Base-by-base conservation (phyloP, 1,140 invertebrate species). In the Physella acuta region DNA sequence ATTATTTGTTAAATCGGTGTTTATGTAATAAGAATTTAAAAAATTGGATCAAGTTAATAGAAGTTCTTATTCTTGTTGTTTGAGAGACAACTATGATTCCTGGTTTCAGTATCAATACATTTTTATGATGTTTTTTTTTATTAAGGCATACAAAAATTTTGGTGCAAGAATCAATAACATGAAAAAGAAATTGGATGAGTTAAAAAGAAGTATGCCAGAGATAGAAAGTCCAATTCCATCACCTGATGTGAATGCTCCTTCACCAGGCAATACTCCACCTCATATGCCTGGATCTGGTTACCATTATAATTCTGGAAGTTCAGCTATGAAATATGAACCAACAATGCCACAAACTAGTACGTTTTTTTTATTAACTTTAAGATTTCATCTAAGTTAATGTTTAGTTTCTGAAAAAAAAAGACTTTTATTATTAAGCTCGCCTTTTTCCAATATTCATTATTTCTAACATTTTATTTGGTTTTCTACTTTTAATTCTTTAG, bases 61-160 rank as follows among this genome's bases (percentile, higher is more conserved):
- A n/a, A n/a, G n/a, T n/a, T n/a, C n/a, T n/a, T n/a, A n/a, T n/a
- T n/a, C n/a, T n/a, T n/a, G n/a, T n/a, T n/a, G n/a, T n/a, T n/a
- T n/a, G n/a, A n/a, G n/a, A n/a, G n/a, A n/a, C n/a, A n/a, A n/a
- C n/a, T n/a, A n/a, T n/a, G n/a, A n/a, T n/a, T n/a, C n/a, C n/a
- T n/a, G n/a, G n/a, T n/a, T n/a, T n/a, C n/a, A n/a, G n/a, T n/a
- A n/a, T n/a, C n/a, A n/a, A n/a, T n/a, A n/a, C n/a, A n/a, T n/a
- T n/a, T n/a, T n/a, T n/a, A n/a, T n/a, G n/a, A n/a, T n/a, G n/a
- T n/a, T n/a, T n/a, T n/a, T n/a, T n/a, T n/a, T n/a, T n/a, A n/a
- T n/a, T n/a, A n/a, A n/a, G 93, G 94, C 94, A 8, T 97, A 96
- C 80, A 93, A 92, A 85, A 94, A 93, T 79, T 97, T 95, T 88